These are phyloP conservation scores for Cataglyphis altisquamis DNA, from an alignment of 2,888 invertebrate species.

Conservation along the genomic window DNA sequence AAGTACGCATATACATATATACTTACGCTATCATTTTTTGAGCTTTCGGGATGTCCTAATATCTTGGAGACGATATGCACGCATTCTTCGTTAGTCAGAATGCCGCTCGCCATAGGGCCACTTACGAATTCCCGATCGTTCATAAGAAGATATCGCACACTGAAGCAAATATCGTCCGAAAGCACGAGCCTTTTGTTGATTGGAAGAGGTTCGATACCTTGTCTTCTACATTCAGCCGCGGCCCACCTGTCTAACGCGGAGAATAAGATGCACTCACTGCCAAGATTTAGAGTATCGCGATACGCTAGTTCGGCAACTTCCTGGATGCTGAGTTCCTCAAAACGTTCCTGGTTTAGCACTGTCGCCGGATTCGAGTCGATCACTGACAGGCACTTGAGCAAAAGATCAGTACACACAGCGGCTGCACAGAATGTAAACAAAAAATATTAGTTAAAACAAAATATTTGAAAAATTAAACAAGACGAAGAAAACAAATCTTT, in stretches of 20 bases:
- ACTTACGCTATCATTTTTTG: slow-evolving; percentile 46
- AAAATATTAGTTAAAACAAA: not conserved
- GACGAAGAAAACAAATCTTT: not conserved
- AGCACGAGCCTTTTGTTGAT: slow-evolving; percentile 87
- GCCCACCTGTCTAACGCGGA: slow-evolving; percentile 90
- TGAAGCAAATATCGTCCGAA: slow-evolving; percentile 87
- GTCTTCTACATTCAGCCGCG: slow-evolving; percentile 87
- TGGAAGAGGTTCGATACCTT: slow-evolving; percentile 87
- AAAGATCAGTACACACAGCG: slow-evolving; percentile 88
- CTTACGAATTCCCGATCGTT: slow-evolving; percentile 89
- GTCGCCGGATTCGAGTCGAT: slow-evolving; percentile 88
- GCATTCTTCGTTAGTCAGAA: slow-evolving; percentile 87
- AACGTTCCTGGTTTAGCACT: slow-evolving; percentile 87
- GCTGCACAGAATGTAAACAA: slow-evolving; percentile 65
- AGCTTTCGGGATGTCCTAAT: slow-evolving; percentile 75
- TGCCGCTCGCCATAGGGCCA: slow-evolving; percentile 87
- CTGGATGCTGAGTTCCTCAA: slow-evolving; percentile 89
- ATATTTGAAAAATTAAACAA: not conserved
- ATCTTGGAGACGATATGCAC: slow-evolving; percentile 80
- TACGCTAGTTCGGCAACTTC: slow-evolving; percentile 90
- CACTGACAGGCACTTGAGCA: slow-evolving; percentile 90
- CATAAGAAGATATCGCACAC: slow-evolving; percentile 90
- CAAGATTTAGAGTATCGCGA: slow-evolving; percentile 90
- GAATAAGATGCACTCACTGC: slow-evolving; percentile 89
- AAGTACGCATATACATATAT: not conserved